Conservation (phyloP, 2,888 invertebrate genomes). For the Amblyjoppa fuscipennis region DNA sequence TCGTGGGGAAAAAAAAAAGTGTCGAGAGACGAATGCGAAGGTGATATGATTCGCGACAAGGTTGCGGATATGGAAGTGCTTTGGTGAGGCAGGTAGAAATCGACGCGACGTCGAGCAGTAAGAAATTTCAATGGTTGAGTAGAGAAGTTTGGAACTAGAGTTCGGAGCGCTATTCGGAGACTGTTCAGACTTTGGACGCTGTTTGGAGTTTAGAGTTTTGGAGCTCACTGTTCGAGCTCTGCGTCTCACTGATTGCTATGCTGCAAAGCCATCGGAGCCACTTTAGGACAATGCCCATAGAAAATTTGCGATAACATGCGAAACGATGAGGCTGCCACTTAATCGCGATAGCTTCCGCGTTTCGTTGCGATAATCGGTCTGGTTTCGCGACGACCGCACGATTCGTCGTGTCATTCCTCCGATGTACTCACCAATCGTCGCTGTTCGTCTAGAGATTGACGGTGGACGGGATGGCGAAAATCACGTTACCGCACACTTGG, state of each 20-base stretch:
- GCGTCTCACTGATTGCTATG: background rate
- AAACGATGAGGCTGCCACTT: background rate
- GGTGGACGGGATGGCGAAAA: conserved; percentile 13
- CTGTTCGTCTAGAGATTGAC: background rate
- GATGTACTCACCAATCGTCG: background rate
- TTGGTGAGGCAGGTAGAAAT: conserved; percentile 16
- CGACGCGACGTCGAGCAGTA: conserved; percentile 6
- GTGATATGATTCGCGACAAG: conserved; percentile 26
- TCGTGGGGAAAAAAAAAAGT: background rate
- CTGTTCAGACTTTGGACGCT: too few relatives aligned
- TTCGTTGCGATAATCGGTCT: background rate
- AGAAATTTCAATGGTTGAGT: background rate
- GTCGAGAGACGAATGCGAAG: conserved; percentile 15
- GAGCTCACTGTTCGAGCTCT: background rate
- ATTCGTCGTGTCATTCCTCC: conserved; percentile 16
- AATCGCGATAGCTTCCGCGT: conserved; percentile 9
- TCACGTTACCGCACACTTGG: conserved; percentile 15
- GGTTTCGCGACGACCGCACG: background rate
- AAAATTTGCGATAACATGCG: background rate
- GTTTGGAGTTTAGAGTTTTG: background rate
- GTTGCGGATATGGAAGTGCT: conserved; percentile 19
- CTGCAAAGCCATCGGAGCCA: background rate
- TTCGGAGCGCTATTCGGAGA: too few relatives aligned
- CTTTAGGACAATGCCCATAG: background rate
- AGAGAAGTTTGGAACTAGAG: too few relatives aligned